Percentiles rank a stretch among this genome's conserved stretches.
These are phyloP conservation scores for Chauna torquata DNA, from an alignment of 2,113 vertebrate genomes.

Conservation along the genomic window DNA sequence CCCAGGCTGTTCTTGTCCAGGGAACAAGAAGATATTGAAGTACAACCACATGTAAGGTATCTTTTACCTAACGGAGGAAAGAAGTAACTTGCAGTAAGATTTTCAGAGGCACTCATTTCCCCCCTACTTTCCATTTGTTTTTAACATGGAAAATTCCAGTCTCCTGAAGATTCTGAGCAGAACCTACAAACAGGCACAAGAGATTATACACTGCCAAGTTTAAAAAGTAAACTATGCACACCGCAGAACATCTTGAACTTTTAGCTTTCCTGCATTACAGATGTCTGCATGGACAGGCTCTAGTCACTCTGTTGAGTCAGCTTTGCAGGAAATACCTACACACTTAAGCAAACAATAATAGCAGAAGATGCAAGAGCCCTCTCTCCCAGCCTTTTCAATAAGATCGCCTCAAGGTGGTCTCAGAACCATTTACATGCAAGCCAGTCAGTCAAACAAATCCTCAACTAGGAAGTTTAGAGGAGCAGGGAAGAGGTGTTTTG, in stretches of 20 bases:
- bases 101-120: neutral
- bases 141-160: neutral
- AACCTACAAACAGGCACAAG: neutral
- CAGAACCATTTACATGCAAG: neutral
- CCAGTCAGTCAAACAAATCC: neutral
- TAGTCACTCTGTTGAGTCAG: neutral
- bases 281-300: neutral
- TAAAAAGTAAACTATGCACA: neutral
- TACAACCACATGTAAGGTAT: neutral
- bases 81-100: neutral
- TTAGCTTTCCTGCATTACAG: neutral
- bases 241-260: slow-evolving; percentile 25
- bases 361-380: neutral
- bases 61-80: neutral
- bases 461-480: neutral
- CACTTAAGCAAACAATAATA: neutral
- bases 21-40: neutral
- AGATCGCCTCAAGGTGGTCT: neutral
- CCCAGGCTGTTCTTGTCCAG: neutral
- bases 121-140: neutral
- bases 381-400: neutral
- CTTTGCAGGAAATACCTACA: neutral
- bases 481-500: neutral
- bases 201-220: slow-evolving; percentile 5
- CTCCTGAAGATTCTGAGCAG: neutral